phyloP scores from a whole-genome alignment of 2,888 invertebrate species.

The Stegana nigrithorax region DNA sequence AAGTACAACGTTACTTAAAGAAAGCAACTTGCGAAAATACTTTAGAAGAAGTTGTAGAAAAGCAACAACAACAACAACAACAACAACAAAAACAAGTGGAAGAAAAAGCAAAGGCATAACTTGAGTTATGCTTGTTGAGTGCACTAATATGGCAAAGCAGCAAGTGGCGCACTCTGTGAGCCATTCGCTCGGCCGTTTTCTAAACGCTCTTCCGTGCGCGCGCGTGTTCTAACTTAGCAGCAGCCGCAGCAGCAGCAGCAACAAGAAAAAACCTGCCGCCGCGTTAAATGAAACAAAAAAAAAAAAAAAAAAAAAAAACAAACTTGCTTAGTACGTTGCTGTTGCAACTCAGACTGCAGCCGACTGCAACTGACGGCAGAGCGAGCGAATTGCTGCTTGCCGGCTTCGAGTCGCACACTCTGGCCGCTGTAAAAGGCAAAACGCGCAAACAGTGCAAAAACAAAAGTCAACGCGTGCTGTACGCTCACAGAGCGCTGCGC shows the following conservation, averaged over 20 bases:
- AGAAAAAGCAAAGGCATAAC: too few species aligned
- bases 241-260: slow-evolving; percentile 18
- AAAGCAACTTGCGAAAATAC: too few species aligned
- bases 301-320: neutral
- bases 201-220: too few species aligned
- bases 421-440: slow-evolving; percentile 26
- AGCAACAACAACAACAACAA: too few species aligned
- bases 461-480: slow-evolving; percentile 60
- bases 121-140: too few species aligned
- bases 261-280: neutral
- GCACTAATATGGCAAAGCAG: too few species aligned
- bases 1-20: too few species aligned
- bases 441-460: slow-evolving; percentile 57
- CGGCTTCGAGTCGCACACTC: neutral
- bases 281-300: neutral
- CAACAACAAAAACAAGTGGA: slow-evolving; percentile 55
- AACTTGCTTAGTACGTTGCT: slow-evolving; percentile 16
- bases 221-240: slow-evolving; percentile 31
- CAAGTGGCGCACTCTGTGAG: too few species aligned
- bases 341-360: slow-evolving; percentile 16
- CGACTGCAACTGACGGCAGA: too few species aligned
- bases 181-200: too few species aligned
- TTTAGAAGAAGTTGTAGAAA: too few species aligned
- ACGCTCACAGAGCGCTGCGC: slow-evolving; percentile 32
- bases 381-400: neutral